Percentiles rank a stretch among this genome's conserved stretches.
Conservation (phyloP, 2,797 vertebrate species). For the Eulemur mongoz region DNA sequence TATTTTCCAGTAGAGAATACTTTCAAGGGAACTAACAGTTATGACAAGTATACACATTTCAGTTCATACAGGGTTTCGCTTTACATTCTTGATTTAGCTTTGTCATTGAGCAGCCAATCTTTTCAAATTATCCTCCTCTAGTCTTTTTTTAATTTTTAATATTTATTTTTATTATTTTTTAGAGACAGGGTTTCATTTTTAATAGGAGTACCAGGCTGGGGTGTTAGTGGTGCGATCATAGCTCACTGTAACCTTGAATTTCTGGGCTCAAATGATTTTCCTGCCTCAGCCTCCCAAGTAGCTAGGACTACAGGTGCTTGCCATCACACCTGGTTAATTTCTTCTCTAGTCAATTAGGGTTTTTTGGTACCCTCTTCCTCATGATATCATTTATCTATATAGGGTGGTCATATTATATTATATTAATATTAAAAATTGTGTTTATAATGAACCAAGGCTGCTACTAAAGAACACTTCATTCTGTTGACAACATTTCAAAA, state of each 20-base stretch:
- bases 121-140: not conserved
- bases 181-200: not conserved
- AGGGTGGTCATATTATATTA: not conserved
- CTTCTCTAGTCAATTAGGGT: not conserved
- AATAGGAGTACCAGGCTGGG: not conserved
- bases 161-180: not conserved
- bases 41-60: not conserved
- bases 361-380: not conserved
- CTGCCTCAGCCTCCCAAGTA: not conserved
- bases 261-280: not conserved
- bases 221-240: not conserved
- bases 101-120: not conserved
- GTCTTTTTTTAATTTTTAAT: not conserved
- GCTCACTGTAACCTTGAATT: not conserved
- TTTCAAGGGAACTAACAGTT: not conserved
- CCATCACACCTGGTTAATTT: not conserved
- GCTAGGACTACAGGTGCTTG: not conserved
- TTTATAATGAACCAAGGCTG: not conserved
- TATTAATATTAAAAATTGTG: not conserved
- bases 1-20: not conserved
- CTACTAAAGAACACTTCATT: not conserved
- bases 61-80: not conserved
- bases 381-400: not conserved
- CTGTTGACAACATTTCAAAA: not conserved
- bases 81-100: not conserved